phyloP scores from a whole-genome alignment of 2,113 vertebrate species.

The Colaptes auratus region DNA sequence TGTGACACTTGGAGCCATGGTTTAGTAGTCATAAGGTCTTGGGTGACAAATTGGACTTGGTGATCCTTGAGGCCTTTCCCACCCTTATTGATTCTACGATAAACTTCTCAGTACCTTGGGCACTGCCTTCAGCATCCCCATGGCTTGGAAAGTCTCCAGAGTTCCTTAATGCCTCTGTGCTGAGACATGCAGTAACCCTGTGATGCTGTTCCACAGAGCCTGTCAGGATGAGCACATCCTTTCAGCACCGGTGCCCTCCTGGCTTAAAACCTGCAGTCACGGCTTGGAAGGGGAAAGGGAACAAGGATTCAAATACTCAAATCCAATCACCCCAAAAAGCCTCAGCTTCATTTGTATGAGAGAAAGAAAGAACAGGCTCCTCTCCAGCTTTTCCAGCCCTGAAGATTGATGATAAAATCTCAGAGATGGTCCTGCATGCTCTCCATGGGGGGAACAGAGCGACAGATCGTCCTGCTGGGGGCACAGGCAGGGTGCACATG shows the following conservation, averaged over 20 bases:
- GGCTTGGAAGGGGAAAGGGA: neutral
- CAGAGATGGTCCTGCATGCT: rapidly evolving
- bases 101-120: slow-evolving; percentile 29
- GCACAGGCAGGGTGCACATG: rapidly evolving
- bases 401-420: neutral
- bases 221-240: neutral
- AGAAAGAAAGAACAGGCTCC: neutral
- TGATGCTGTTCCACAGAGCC: neutral
- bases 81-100: no score
- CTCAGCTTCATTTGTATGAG: neutral
- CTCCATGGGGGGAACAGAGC: neutral
- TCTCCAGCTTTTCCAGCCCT: neutral
- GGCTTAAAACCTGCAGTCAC: neutral
- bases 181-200: neutral
- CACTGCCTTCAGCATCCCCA: slow-evolving; percentile 19
- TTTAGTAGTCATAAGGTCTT: no score
- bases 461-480: neutral
- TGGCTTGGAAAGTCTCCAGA: neutral
- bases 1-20: no score
- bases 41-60: no score
- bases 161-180: neutral
- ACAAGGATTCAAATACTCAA: neutral
- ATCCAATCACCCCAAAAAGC: neutral
- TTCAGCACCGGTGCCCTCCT: neutral
- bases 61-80: no score